Base-by-base conservation (phyloP, 2,113 vertebrate genomes). In the Nibea coibor region DNA sequence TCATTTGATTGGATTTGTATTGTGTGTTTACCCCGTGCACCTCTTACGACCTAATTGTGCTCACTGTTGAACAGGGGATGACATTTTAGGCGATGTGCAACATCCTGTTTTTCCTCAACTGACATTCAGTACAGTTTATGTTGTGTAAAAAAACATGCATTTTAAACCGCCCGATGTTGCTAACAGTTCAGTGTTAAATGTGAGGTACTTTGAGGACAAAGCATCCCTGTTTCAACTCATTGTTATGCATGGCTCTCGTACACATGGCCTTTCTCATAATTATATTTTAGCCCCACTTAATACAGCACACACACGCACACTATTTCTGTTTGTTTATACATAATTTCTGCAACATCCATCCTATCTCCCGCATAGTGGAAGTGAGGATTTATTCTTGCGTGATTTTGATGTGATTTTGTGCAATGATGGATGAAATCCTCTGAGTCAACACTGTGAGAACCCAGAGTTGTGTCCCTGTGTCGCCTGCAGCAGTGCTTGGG, bases 381-480 rank as follows among this genome's bases (percentile, higher is more conserved):
- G 42, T 42, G 43, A 51, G n/a, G 43, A 69, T 75, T 68, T 78
- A 67, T 50, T 68, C 53, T 66, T 20, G n/a, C 22, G 35, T 54
- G 67, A 45, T 75, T 47, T 62, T 12, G 45, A 39, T 82, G 76
- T 64, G 69, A 42, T 82, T 61, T 64, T 81, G 56, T 82, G 57
- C 53, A 56, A 16, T 45, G 26, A 51, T 73, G 75, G 53, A 35
- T 81, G 69, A 78, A 83, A 83, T 85, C 69, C 42, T 76, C 17
- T 26, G 47, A 70, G 69, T 39, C 43, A 68, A 79, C 2, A 3
- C 54, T 75, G 57, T 24, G 51, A 76, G 61, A 81, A 82, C 75
- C 80, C 72, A 53, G 61, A 76, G 71, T 24, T 79, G 64, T 51
- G 78, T 76, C 77, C 31, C 47, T 64, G 76, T 85, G 76, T 85